Conservation (phyloP, 2,888 invertebrate genomes). For the Scaeva pyrastri region DNA sequence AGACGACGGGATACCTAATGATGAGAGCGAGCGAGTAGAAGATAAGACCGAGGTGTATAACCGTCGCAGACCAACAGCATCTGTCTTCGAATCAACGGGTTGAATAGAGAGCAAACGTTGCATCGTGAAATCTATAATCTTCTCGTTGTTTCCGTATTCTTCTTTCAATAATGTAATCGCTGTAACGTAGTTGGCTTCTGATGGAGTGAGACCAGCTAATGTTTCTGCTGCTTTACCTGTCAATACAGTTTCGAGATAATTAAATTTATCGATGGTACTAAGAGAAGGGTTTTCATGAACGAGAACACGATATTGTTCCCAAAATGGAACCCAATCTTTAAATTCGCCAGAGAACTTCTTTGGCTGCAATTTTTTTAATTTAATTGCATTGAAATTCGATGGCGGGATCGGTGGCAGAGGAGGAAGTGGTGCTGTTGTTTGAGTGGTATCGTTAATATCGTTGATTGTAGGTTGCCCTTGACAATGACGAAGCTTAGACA, state of each 20-base stretch:
- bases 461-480: background rate
- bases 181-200: conserved; percentile 39
- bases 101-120: conserved; percentile 45
- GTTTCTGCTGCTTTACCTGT: conserved; percentile 46
- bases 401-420: too few relatives aligned
- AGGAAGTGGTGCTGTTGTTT: background rate
- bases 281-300: conserved; percentile 43
- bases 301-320: conserved; percentile 34
- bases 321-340: conserved; percentile 39
- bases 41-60: conserved; percentile 11
- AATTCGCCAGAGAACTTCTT: conserved; percentile 46
- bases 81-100: conserved; percentile 22
- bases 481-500: conserved; percentile 25
- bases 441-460: conserved; percentile 16
- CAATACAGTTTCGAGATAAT: conserved; percentile 45
- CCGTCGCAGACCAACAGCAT: conserved; percentile 4
- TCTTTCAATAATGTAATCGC: conserved; percentile 48
- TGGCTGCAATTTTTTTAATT: conserved; percentile 39
- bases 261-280: conserved; percentile 47
- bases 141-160: conserved; percentile 49
- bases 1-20: too few relatives aligned
- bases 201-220: conserved; percentile 51
- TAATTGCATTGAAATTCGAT: conserved; percentile 29
- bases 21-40: too few relatives aligned
- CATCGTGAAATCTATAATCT: conserved; percentile 47